These are phyloP conservation scores for Dipodomys merriami DNA, from an alignment of 2,113 vertebrate genomes.

Conservation along the genomic window DNA sequence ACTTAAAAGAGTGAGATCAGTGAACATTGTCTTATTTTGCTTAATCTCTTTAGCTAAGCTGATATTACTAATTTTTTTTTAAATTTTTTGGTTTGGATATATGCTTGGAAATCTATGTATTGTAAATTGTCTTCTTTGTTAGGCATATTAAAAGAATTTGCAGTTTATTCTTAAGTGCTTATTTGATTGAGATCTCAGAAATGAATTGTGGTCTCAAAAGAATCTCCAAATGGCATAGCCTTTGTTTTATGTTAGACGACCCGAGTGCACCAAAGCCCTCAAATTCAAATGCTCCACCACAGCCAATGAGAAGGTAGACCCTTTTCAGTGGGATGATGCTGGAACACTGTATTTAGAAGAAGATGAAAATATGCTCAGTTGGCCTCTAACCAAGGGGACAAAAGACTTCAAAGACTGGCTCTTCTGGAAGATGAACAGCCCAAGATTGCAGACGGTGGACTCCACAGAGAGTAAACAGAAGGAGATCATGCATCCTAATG, in stretches of 20 bases:
- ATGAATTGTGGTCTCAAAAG: constrained; percentile 64
- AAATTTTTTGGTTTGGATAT: constrained; percentile 10
- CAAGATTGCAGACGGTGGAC: constrained; percentile 40
- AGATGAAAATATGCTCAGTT: constrained; percentile 44
- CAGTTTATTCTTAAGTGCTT: constrained; percentile 44
- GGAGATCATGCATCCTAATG: constrained; percentile 30
- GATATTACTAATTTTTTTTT: constrained; percentile 60
- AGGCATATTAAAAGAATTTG: constrained; percentile 70
- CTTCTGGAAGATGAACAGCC: constrained; percentile 52
- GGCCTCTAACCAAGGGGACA: constrained; percentile 53
- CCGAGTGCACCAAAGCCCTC: not conserved
- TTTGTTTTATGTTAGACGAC: constrained; percentile 54
- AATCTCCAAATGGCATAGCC: constrained; percentile 60
- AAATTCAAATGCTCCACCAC: constrained; percentile 26
- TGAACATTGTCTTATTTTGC: not conserved
- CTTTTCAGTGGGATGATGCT: not conserved
- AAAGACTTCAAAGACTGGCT: constrained; percentile 41
- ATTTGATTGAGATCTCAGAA: constrained; percentile 65
- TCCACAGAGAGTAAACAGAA: constrained; percentile 70
- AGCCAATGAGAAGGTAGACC: constrained; percentile 61
- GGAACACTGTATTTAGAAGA: constrained; percentile 37
- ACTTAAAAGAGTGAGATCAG: not conserved
- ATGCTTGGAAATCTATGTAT: constrained; percentile 66
- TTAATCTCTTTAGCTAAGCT: constrained; percentile 27
- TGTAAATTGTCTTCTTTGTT: constrained; percentile 67